Evolutionary conservation across 2,113 vertebrate species (phyloP).

Genomic region (Notothenia rossii): DNA sequence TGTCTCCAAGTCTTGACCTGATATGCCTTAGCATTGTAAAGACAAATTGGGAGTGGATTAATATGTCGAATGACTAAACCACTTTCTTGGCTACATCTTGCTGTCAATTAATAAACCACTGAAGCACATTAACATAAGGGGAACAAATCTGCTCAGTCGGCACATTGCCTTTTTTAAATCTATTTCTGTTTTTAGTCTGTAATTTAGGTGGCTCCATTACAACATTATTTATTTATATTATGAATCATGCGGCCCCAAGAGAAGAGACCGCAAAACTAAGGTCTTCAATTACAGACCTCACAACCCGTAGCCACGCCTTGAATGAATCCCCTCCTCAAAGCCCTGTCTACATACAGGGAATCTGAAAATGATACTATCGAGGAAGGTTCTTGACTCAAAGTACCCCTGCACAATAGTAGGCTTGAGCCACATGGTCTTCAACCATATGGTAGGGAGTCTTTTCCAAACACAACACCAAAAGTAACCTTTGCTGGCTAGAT

Average conservation of each 20-base stretch:
- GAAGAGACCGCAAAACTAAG: slow-evolving; percentile 76
- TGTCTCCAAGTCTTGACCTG: slow-evolving; percentile 27
- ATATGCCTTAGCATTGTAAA: slow-evolving; percentile 24
- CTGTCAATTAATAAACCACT: slow-evolving; percentile 52
- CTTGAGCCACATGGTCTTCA: slow-evolving; percentile 30
- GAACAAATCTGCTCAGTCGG: slow-evolving; percentile 52
- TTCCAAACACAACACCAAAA: slow-evolving; percentile 24
- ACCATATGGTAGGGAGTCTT: slow-evolving; percentile 34
- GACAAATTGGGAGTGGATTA: slow-evolving; percentile 10
- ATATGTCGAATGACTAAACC: slow-evolving; percentile 16
- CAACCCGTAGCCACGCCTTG: slow-evolving; percentile 73
- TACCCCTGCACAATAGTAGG: slow-evolving; percentile 20
- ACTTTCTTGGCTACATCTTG: slow-evolving; percentile 24
- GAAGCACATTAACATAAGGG: slow-evolving; percentile 40
- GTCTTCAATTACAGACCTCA: slow-evolving; percentile 83
- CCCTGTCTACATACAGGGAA: slow-evolving; percentile 31
- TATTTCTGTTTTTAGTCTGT: slow-evolving; percentile 80
- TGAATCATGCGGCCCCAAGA: slow-evolving; percentile 77
- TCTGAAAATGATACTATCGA: slow-evolving; percentile 59
- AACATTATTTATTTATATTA: slow-evolving; percentile 84
- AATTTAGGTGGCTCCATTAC: slow-evolving; percentile 83
- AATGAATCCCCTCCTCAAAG: slow-evolving; percentile 73
- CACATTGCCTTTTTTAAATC: slow-evolving; percentile 65
- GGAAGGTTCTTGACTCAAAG: slow-evolving; percentile 30
- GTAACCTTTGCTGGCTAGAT: background rate